Percentiles rank a stretch among this genome's conserved stretches.
Conservation (phyloP, 2,797 vertebrate genomes). For the Prionace glauca region DNA sequence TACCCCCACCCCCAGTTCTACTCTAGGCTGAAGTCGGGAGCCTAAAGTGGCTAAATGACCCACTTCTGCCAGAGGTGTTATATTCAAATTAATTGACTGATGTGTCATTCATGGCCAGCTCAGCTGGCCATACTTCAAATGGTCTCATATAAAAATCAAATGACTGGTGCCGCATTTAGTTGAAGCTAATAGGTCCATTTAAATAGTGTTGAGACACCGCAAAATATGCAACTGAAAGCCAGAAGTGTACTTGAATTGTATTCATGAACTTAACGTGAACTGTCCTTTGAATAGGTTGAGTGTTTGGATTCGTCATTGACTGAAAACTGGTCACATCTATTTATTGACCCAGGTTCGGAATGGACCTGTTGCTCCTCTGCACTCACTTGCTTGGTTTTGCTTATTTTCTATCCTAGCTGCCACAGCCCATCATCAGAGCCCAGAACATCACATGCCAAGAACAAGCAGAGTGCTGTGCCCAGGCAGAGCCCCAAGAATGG, state of each 20-base stretch:
- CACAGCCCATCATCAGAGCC: conserved; percentile 10
- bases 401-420: background rate
- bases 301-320: background rate
- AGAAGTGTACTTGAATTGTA: background rate
- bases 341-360: background rate
- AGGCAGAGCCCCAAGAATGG: conserved; percentile 78
- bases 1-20: background rate
- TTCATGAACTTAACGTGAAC: background rate
- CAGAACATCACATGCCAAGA: conserved; percentile 7
- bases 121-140: background rate
- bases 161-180: background rate
- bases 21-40: background rate
- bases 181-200: background rate
- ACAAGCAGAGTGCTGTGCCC: conserved; percentile 37
- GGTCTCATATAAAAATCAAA: background rate
- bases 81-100: background rate
- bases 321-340: background rate
- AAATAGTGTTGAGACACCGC: background rate
- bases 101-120: background rate
- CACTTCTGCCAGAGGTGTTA: background rate
- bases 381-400: no score
- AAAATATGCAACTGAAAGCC: background rate
- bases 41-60: background rate
- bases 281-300: background rate
- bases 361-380: no score